Evolutionary conservation across 2,888 invertebrate genomes (phyloP).

Genomic region (Oasisia sp.): DNA sequence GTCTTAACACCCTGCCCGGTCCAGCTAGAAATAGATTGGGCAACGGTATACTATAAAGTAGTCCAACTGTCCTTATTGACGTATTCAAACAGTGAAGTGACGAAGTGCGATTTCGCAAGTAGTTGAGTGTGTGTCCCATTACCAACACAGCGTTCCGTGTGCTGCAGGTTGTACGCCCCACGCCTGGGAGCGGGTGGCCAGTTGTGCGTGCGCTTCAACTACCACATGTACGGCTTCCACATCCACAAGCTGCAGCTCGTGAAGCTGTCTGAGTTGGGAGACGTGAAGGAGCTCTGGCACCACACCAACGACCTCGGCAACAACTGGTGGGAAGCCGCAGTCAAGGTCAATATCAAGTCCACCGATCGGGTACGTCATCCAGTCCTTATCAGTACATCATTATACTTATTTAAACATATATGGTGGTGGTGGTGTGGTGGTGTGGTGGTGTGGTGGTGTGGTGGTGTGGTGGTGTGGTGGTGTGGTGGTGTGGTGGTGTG

Average conservation of each 20-base stretch:
- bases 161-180: conserved; percentile 26
- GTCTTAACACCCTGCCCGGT: too few species aligned
- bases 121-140: not conserved
- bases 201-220: conserved; percentile 41
- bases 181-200: not conserved
- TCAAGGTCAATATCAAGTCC: not conserved
- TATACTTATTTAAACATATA: too few species aligned
- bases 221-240: not conserved
- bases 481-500: too few species aligned
- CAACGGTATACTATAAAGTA: too few species aligned
- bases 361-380: not conserved
- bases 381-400: not conserved
- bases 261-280: not conserved
- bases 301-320: not conserved
- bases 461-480: too few species aligned
- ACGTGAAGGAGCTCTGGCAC: not conserved
- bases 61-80: too few species aligned
- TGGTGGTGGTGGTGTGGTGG: too few species aligned
- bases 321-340: not conserved
- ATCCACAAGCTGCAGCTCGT: conserved; percentile 52
- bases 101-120: not conserved
- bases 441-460: too few species aligned
- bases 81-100: too few species aligned
- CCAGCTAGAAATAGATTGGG: too few species aligned
- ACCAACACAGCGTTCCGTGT: not conserved